Percentiles rank a stretch among this genome's conserved stretches.
These are phyloP conservation scores for Pristionchus maxplancki DNA, from an alignment of 2,888 invertebrate species.

Conservation along the genomic window DNA sequence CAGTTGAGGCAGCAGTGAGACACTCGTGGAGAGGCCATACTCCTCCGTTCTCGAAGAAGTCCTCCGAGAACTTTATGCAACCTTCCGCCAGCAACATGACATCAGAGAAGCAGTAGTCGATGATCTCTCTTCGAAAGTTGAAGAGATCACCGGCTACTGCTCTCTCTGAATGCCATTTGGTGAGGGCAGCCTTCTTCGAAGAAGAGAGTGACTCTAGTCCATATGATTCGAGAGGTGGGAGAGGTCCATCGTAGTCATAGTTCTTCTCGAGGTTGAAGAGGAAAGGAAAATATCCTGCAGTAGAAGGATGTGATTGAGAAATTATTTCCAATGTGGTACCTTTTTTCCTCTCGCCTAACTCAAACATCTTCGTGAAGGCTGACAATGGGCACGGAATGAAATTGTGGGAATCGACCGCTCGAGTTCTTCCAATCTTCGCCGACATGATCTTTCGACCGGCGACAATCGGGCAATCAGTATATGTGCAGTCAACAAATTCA, in stretches of 20 bases:
- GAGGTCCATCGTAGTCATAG: not conserved
- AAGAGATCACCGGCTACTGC: not conserved
- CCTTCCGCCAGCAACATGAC: constrained; percentile 17
- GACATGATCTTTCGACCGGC: not conserved
- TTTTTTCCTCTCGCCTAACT: not conserved
- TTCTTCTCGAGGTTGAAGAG: constrained; percentile 3
- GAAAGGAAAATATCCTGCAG: not conserved
- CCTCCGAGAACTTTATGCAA: constrained; percentile 23
- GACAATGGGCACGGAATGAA: not conserved
- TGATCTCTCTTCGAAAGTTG: not conserved
- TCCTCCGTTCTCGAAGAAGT: not conserved
- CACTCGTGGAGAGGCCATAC: constrained; percentile 44
- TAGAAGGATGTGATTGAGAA: not conserved
- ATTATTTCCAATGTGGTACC: not conserved
- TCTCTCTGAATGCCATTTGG: not conserved
- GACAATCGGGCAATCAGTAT: not conserved
- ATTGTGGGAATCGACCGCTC: constrained; percentile 5
- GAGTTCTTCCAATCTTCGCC: not conserved
- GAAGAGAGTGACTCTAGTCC: not conserved
- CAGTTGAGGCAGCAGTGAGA: constrained; percentile 14
- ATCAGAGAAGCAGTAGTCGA: not conserved
- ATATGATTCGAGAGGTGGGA: not conserved
- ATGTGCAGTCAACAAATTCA: not conserved
- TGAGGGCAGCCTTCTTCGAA: not conserved
- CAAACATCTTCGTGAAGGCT: not conserved